phyloP scores from a whole-genome alignment of 2,113 vertebrate species.

The Cathartes aura region DNA sequence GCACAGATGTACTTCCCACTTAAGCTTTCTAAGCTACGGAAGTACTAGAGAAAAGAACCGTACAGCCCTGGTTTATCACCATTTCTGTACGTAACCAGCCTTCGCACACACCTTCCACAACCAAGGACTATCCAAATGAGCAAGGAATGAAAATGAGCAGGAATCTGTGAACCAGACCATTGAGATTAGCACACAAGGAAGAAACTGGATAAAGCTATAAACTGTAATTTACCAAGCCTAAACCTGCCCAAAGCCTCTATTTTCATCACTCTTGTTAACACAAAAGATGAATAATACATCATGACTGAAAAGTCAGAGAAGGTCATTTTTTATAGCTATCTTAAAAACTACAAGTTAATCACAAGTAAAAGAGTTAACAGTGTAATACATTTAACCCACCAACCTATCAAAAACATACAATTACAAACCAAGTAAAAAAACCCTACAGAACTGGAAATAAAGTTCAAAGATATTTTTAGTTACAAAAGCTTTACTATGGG shows the following conservation, averaged over 20 bases:
- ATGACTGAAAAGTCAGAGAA: not conserved
- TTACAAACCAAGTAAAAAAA: not conserved
- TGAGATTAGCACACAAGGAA: not conserved
- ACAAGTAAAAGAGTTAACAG: not conserved
- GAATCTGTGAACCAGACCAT: not conserved
- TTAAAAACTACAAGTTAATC: not conserved
- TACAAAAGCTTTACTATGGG: not conserved
- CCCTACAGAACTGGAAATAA: not conserved
- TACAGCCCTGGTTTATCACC: not conserved
- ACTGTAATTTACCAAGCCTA: conserved; percentile 29
- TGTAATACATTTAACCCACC: not conserved
- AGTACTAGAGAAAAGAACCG: accelerated
- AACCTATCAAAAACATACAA: not conserved
- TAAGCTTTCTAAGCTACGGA: accelerated
- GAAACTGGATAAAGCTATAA: not conserved
- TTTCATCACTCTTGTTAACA: not conserved
- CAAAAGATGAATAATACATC: not conserved
- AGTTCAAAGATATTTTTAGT: not conserved
- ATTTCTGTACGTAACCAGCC: not conserved
- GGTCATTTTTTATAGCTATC: not conserved
- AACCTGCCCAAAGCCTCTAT: not conserved
- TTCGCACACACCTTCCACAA: not conserved
- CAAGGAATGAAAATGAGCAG: not conserved
- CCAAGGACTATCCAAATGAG: not conserved
- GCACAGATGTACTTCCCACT: not conserved